phyloP scores from a whole-genome alignment of 2,113 vertebrate genomes.

The Mionectes macconnelli region DNA sequence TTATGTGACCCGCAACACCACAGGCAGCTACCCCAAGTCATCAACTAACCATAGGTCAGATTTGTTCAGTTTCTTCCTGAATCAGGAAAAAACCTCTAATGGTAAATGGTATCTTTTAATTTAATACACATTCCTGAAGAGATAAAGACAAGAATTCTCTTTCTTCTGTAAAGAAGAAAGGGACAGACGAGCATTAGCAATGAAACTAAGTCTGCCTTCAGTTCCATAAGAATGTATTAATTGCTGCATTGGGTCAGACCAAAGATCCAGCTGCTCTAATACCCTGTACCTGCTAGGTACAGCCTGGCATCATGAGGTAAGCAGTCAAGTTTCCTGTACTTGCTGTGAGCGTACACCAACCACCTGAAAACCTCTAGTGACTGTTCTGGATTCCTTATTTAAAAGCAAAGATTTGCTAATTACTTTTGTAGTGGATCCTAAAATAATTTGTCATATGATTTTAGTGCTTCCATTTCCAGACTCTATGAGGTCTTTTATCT shows the following conservation, averaged over 20 bases:
- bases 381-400: not conserved
- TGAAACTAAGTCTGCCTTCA: not conserved
- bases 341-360: not conserved
- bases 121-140: not conserved
- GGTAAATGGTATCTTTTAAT: not conserved
- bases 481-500: not conserved
- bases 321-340: not conserved
- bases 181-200: not conserved
- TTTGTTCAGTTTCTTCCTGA: not conserved
- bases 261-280: not conserved
- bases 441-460: not conserved
- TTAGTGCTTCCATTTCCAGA: not conserved
- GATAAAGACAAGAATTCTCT: not conserved
- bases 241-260: not conserved
- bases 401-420: not conserved
- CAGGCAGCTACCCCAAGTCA: not conserved
- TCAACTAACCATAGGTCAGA: not conserved
- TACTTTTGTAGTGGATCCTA: not conserved
- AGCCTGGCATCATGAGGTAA: rapidly evolving
- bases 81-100: not conserved
- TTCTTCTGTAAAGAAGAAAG: not conserved
- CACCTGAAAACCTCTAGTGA: not conserved
- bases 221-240: not conserved
- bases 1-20: not conserved
- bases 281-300: not conserved